These are phyloP conservation scores for Muscicapa striata DNA, from an alignment of 2,797 vertebrate species.

Conservation along the genomic window DNA sequence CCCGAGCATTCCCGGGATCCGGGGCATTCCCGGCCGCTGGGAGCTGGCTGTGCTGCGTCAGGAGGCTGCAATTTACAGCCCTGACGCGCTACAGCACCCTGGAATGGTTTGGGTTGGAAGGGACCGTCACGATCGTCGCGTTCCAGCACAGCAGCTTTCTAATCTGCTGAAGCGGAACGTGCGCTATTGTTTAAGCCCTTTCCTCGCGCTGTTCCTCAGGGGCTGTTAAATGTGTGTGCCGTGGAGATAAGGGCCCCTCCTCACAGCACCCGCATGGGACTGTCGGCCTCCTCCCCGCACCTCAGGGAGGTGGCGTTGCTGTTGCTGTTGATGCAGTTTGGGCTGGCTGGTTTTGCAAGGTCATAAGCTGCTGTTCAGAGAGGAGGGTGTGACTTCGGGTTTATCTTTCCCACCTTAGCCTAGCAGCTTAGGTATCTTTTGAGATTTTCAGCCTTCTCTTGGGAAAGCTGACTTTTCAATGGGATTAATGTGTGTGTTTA, in stretches of 20 bases:
- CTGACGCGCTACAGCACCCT: not conserved
- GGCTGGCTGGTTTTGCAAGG: not conserved
- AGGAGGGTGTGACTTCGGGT: not conserved
- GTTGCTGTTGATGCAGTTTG: not conserved
- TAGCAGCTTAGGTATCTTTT: not conserved
- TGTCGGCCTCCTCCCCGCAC: not conserved
- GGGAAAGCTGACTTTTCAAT: not conserved
- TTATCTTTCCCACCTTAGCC: not conserved
- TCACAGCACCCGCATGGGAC: rapidly evolving
- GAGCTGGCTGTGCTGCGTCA: not conserved
- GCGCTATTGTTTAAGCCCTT: not conserved
- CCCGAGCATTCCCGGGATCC: not conserved
- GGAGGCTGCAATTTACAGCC: not conserved
- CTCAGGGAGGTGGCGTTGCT: not conserved
- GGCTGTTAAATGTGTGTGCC: not conserved
- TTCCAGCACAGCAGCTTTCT: rapidly evolving
- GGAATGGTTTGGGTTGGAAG: not conserved
- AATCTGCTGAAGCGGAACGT: rapidly evolving
- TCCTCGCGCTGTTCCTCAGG: not conserved
- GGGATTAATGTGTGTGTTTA: not conserved
- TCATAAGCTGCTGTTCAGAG: not conserved
- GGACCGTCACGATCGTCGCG: no score
- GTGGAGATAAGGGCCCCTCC: not conserved
- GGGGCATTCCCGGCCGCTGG: not conserved
- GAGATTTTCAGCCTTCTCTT: not conserved